Evolutionary conservation across 2,797 vertebrate species (phyloP), one percentile per base, ranked within the genome.

Genomic region (Poeciliopsis paucimaculata): DNA sequence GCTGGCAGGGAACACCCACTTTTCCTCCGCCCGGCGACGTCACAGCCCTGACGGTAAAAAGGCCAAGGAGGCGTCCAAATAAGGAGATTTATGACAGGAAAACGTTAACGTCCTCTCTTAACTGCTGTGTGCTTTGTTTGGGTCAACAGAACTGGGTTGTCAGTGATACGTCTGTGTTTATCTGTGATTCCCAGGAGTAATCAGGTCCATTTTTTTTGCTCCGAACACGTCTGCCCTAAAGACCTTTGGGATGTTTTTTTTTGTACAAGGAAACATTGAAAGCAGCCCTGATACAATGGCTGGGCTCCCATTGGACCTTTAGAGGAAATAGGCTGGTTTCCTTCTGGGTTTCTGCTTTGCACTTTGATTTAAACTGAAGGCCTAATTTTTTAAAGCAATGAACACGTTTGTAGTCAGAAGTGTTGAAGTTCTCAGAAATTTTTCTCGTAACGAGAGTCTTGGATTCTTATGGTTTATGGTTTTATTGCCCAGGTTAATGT

Each of bases 1-100:
- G 86, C 87, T 72, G 57, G 72, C 72, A 76, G 86, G 84, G 43
- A 75, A 73, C 86, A 87, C 90, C 91, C 93, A 83, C 86, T 53
- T 73, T 68, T 43, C 34, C 53, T 76, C 74, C 41, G 68, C 46
- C 28, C 23, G 80, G 66, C 91, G 88, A 93, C 89, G 87, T 92
- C 89, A 93, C 79, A 55, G 75, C 72, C 73, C 47, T 31, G 45
- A 83, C 76, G 74, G 78, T 80, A 77, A 84, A 39, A 87, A 79
- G 6, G 77, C 68, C 77, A 77, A 1, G 57, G 71, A 34, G 4
- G 43, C 2, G 15, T 75, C 91, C 89, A 81, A 91, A 91, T 80
- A 90, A 86, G 89, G 87, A 87, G 18, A 85, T 73, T 81, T 60
- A 77, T 51, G 68, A 26, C 2, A 2, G n/a, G 7, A 36, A 84